These are phyloP conservation scores for Nezara viridula DNA, from an alignment of 2,888 invertebrate species.

Conservation along the genomic window DNA sequence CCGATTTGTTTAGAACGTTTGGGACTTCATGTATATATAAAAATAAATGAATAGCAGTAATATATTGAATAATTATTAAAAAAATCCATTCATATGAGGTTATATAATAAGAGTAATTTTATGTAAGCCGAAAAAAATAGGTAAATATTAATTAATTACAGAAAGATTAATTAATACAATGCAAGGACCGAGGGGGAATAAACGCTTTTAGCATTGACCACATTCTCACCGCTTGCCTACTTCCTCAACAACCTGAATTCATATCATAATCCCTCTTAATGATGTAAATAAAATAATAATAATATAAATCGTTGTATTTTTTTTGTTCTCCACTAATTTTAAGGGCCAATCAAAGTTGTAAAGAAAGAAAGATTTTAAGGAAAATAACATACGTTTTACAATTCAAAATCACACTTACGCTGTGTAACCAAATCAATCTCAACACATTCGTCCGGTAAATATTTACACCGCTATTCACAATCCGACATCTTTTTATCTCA, in stretches of 20 bases:
- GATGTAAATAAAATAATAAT: too few relatives aligned
- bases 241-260: not conserved
- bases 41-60: not conserved
- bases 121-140: not conserved
- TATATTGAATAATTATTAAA: not conserved
- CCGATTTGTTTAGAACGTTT: not conserved
- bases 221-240: not conserved
- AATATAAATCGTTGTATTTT: too few relatives aligned
- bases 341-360: too few relatives aligned
- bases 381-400: too few relatives aligned
- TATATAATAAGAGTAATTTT: not conserved
- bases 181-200: not conserved
- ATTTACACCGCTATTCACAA: too few relatives aligned
- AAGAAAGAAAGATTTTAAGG: too few relatives aligned
- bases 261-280: not conserved
- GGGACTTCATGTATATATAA: not conserved
- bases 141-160: not conserved
- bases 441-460: too few relatives aligned
- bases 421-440: too few relatives aligned
- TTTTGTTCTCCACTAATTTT: too few relatives aligned
- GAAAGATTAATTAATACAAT: not conserved
- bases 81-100: not conserved
- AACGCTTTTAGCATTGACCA: slow-evolving; percentile 20
- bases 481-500: too few relatives aligned
- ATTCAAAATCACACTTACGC: too few relatives aligned